Evolutionary conservation across 2,113 vertebrate species (phyloP).

Genomic region (Poecile atricapillus): DNA sequence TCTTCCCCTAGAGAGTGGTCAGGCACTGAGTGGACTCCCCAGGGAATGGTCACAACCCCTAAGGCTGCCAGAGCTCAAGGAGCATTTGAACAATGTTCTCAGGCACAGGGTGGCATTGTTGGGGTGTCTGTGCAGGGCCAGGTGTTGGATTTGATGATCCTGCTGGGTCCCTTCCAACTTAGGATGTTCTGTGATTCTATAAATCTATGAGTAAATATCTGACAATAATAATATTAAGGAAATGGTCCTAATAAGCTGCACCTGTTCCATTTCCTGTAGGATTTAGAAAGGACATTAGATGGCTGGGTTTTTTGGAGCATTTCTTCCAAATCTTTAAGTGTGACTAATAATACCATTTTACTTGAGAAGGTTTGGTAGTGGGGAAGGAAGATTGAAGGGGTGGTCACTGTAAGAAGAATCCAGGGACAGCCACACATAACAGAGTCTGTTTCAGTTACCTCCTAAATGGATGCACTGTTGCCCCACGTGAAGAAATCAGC

Average conservation of each 20-base stretch:
- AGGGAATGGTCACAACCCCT: background rate
- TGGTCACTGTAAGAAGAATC: background rate
- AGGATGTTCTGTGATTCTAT: background rate
- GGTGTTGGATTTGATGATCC: background rate
- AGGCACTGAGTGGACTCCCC: background rate
- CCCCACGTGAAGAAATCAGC: background rate
- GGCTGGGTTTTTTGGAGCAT: background rate
- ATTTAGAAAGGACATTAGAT: background rate
- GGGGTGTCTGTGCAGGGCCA: background rate
- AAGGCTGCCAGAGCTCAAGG: background rate
- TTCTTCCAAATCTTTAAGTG: background rate
- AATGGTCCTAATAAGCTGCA: background rate
- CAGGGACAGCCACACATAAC: background rate
- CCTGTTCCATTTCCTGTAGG: background rate
- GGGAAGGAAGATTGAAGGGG: background rate
- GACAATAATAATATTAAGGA: background rate
- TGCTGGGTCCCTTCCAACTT: background rate
- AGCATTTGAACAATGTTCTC: background rate
- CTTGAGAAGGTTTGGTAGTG: background rate
- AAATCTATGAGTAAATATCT: background rate
- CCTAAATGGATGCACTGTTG: background rate
- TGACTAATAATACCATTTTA: background rate
- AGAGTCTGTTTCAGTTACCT: background rate
- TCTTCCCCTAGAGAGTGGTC: background rate
- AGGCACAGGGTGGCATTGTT: background rate